A percentile compares a stretch with the other conserved stretches of the same genome.
These are phyloP conservation scores for Calidris pygmaea DNA, from an alignment of 2,113 vertebrate species.

Conservation along the genomic window DNA sequence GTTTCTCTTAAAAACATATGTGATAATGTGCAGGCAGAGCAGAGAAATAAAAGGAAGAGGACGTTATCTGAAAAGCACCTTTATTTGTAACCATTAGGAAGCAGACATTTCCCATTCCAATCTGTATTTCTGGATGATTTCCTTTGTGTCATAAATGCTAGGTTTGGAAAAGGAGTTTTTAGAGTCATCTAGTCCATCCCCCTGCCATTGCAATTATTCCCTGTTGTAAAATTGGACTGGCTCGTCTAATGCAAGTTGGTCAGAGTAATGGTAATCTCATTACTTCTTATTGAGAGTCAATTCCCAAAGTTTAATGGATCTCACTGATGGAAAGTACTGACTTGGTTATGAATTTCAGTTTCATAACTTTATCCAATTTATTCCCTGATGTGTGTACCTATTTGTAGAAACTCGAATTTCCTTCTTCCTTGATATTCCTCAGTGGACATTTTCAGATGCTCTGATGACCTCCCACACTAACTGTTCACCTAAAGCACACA, in stretches of 20 bases:
- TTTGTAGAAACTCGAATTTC: neutral
- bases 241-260: neutral
- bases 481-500: neutral
- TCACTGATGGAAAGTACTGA: neutral
- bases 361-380: neutral
- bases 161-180: neutral
- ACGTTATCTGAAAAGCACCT: neutral
- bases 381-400: neutral
- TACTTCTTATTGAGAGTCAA: neutral
- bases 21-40: neutral
- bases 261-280: conserved; percentile 5
- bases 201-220: conserved; percentile 5
- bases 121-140: conserved; percentile 36
- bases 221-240: conserved; percentile 22
- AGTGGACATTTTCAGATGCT: neutral
- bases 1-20: neutral
- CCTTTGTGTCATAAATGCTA: neutral
- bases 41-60: neutral
- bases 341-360: neutral
- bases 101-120: neutral
- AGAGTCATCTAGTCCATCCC: neutral
- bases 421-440: neutral
- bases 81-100: conserved; percentile 27
- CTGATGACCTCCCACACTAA: neutral
- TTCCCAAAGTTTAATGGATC: neutral